phyloP scores from a whole-genome alignment of 37 sponge, comb jelly and placozoan species.

The Spongilla lacustris region DNA sequence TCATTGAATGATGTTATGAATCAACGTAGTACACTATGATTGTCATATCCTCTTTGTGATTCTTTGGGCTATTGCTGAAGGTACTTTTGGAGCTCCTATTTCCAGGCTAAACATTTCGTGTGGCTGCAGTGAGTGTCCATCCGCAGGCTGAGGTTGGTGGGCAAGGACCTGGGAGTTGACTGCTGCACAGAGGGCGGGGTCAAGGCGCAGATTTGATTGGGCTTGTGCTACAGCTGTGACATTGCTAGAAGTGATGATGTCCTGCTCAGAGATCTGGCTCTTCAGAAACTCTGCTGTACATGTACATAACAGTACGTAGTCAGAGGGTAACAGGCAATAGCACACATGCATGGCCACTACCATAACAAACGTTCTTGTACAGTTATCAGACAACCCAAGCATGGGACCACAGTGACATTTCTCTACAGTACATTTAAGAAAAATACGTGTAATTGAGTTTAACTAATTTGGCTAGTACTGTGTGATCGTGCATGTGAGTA shows the following conservation, averaged over 20 bases:
- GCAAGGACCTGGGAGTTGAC: constrained; percentile 32
- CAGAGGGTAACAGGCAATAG: too few relatives aligned
- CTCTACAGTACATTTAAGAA: too few relatives aligned
- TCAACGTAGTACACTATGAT: not conserved
- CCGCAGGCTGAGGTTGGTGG: not conserved
- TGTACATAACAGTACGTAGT: too few relatives aligned
- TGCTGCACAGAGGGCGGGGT: constrained; percentile 41
- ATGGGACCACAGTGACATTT: too few relatives aligned
- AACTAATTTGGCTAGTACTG: too few relatives aligned
- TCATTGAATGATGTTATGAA: not conserved
- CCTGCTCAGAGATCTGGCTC: not conserved
- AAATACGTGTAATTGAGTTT: too few relatives aligned
- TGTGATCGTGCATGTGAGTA: too few relatives aligned
- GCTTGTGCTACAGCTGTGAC: not conserved
- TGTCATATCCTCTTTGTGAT: not conserved
- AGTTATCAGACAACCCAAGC: too few relatives aligned
- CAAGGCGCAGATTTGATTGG: constrained; percentile 12
- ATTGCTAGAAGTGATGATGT: not conserved
- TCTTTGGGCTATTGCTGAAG: not conserved
- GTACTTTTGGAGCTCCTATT: not conserved
- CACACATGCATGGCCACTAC: too few relatives aligned
- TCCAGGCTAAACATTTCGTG: not conserved
- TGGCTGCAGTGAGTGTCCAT: not conserved
- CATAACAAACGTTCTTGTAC: too few relatives aligned
- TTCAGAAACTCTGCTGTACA: not conserved